phyloP scores from a whole-genome alignment of 2,888 invertebrate genomes.

The Rhimphoctona megacephalus region DNA sequence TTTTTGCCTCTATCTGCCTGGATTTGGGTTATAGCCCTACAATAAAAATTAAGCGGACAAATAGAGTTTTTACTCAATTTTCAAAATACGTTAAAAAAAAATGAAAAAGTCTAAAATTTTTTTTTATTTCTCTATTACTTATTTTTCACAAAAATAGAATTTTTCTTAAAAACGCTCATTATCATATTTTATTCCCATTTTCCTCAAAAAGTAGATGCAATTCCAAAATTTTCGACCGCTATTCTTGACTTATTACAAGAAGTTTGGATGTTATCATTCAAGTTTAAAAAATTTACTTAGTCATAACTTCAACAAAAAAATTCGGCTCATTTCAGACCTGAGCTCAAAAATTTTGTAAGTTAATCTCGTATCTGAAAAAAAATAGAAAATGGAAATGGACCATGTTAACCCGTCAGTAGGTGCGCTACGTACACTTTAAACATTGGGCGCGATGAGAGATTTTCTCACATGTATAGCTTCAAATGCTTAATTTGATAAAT shows the following conservation, averaged over 20 bases:
- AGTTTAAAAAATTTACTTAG: not conserved
- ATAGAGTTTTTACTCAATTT: not conserved
- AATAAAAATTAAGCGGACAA: no score
- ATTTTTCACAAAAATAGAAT: not conserved
- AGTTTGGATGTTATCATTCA: not conserved
- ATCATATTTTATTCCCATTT: not conserved
- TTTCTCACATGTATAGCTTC: no score
- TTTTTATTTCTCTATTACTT: not conserved
- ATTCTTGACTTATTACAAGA: not conserved
- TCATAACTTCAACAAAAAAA: not conserved
- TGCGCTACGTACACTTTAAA: no score
- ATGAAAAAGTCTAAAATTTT: no score
- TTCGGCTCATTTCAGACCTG: not conserved
- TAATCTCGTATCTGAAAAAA: not conserved
- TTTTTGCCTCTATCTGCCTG: no score
- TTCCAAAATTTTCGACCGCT: not conserved
- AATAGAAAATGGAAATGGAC: not conserved
- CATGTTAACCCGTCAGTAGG: no score
- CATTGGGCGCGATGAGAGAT: no score
- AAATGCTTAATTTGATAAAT: no score
- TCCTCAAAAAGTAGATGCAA: not conserved
- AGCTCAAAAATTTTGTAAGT: not conserved
- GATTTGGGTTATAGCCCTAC: no score
- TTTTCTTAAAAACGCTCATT: not conserved
- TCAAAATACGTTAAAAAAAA: not conserved